Evolutionary conservation across 2,113 vertebrate species (phyloP).

Genomic region (Onychostruthus taczanowskii): DNA sequence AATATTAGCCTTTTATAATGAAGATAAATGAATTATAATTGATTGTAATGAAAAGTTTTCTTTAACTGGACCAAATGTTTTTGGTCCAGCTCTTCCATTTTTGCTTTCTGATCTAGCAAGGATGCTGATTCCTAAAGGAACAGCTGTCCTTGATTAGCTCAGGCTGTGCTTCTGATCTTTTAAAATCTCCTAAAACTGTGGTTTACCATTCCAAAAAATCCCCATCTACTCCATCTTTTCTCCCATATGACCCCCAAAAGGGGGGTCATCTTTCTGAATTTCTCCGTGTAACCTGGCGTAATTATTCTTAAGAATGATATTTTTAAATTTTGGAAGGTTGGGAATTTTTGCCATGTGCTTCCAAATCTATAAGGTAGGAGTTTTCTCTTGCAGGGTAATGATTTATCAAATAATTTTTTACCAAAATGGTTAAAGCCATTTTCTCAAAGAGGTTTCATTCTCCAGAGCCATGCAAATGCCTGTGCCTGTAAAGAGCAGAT

Average conservation of each 20-base stretch:
- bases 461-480: not conserved
- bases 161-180: not conserved
- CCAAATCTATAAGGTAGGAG: not conserved
- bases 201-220: not conserved
- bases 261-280: not conserved
- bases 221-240: not conserved
- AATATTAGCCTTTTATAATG: not conserved
- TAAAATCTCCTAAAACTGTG: not conserved
- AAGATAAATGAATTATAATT: not conserved
- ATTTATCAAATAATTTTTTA: not conserved
- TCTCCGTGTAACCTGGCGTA: not conserved
- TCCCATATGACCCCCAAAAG: not conserved
- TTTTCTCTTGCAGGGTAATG: not conserved
- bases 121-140: not conserved
- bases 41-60: not conserved
- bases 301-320: rapidly evolving
- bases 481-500: not conserved
- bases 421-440: not conserved
- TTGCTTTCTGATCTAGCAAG: not conserved
- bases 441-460: not conserved
- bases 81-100: not conserved
- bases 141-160: not conserved
- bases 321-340: not conserved
- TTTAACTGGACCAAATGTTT: not conserved
- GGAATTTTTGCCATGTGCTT: rapidly evolving